phyloP scores from a whole-genome alignment of 2,888 invertebrate genomes.

The Lutraria lutraria region DNA sequence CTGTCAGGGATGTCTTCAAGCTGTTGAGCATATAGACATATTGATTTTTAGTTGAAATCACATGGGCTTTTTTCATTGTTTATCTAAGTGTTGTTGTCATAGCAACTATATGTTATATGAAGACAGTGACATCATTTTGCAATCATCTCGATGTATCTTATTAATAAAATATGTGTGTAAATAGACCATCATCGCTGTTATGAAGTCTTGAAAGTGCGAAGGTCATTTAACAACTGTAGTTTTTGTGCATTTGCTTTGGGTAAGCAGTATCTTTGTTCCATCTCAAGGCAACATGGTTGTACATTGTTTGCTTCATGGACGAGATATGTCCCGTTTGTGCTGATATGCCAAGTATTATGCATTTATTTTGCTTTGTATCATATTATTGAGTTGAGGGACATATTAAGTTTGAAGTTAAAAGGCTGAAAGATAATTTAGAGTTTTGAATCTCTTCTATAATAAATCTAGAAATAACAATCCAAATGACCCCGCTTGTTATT shows the following conservation, averaged over 20 bases:
- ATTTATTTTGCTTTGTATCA: neutral
- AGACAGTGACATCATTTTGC: neutral
- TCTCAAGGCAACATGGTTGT: too few species aligned
- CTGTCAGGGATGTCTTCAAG: constrained; percentile 17
- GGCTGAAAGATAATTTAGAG: neutral
- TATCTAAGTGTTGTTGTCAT: neutral
- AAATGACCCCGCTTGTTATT: neutral
- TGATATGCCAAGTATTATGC: neutral
- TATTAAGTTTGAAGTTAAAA: neutral
- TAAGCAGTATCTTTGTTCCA: neutral
- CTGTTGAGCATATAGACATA: constrained; percentile 4
- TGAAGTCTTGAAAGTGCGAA: neutral
- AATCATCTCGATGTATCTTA: neutral
- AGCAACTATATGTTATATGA: neutral
- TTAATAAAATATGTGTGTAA: neutral
- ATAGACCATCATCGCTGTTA: neutral
- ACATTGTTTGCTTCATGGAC: too few species aligned
- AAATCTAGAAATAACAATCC: neutral
- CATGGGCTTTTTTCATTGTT: constrained; percentile 13
- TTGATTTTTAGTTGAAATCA: neutral
- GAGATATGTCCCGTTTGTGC: too few species aligned
- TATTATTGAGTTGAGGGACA: neutral
- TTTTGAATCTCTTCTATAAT: neutral
- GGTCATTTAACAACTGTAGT: neutral
- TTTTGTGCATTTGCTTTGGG: neutral